A percentile compares a stretch with the other conserved stretches of the same genome.
Conservation (phyloP, 2,113 vertebrate species). For the Archocentrus centrarchus region DNA sequence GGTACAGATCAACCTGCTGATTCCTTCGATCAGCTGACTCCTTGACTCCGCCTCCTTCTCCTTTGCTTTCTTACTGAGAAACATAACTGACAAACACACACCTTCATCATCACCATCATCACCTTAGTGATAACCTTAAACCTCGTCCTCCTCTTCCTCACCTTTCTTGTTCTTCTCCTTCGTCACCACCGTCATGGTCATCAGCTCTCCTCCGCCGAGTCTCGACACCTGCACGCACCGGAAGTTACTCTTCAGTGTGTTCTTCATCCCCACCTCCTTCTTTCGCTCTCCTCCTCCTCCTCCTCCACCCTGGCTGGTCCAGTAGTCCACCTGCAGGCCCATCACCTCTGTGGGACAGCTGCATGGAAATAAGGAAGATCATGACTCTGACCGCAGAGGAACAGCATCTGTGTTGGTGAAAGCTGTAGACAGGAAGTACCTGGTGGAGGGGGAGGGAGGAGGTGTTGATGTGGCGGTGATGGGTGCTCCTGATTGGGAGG, state of each 20-base stretch:
- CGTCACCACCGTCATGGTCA: constrained; percentile 90
- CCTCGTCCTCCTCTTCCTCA: constrained; percentile 14
- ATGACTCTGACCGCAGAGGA: neutral
- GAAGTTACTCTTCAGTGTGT: constrained; percentile 90
- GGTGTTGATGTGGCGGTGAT: constrained; percentile 71
- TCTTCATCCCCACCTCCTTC: constrained; percentile 80
- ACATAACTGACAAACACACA: constrained; percentile 81
- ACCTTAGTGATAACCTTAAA: neutral
- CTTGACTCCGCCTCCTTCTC: constrained; percentile 88
- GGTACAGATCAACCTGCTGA: constrained; percentile 89
- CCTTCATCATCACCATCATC: neutral
- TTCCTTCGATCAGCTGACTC: constrained; percentile 88
- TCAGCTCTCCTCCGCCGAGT: constrained; percentile 83
- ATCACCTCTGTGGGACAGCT: constrained; percentile 84
- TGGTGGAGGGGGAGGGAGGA: constrained; percentile 83
- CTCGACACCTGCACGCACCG: constrained; percentile 88
- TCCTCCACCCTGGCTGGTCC: constrained; percentile 82
- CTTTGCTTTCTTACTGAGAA: constrained; percentile 89
- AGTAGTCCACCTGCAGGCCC: constrained; percentile 91
- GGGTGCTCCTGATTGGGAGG: constrained; percentile 37
- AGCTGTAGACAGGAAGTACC: constrained; percentile 41
- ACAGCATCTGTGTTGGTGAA: neutral
- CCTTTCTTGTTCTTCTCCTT: constrained; percentile 86
- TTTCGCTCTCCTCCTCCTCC: constrained; percentile 75
- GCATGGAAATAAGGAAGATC: constrained; percentile 50